Conservation (phyloP, 2,113 vertebrate genomes). For the Pardalotus punctatus region DNA sequence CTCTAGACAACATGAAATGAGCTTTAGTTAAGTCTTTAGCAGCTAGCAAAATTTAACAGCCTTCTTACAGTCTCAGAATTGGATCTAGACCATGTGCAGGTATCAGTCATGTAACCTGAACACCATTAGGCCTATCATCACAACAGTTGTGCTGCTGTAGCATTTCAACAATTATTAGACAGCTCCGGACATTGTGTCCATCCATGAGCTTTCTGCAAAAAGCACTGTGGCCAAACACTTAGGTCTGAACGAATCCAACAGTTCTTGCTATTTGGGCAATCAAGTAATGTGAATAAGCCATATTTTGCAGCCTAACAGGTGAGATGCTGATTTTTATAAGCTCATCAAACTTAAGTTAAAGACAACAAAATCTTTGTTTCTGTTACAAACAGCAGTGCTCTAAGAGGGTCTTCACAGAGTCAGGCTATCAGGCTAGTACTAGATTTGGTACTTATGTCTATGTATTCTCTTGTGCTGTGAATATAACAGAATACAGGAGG, state of each 20-base stretch:
- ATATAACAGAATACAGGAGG: neutral
- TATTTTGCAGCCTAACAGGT: neutral
- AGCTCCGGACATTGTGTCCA: fast-evolving
- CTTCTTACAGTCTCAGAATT: neutral
- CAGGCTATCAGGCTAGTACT: neutral
- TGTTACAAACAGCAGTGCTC: neutral
- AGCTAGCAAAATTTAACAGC: neutral
- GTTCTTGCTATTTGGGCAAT: neutral
- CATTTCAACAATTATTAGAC: neutral
- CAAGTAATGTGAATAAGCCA: neutral
- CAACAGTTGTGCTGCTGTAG: neutral
- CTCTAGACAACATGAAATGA: neutral
- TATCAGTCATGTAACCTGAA: neutral
- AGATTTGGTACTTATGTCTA: neutral
- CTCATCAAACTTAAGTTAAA: neutral
- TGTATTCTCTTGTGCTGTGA: neutral
- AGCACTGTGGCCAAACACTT: neutral
- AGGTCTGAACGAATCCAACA: neutral
- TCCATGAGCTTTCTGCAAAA: neutral
- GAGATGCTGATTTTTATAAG: neutral
- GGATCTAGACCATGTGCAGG: neutral
- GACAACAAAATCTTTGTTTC: neutral
- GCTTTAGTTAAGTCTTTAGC: neutral
- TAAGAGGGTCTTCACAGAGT: neutral
- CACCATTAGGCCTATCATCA: neutral